Evolutionary conservation across 2,113 vertebrate species (phyloP).

Genomic region (Vanacampus margaritifer): DNA sequence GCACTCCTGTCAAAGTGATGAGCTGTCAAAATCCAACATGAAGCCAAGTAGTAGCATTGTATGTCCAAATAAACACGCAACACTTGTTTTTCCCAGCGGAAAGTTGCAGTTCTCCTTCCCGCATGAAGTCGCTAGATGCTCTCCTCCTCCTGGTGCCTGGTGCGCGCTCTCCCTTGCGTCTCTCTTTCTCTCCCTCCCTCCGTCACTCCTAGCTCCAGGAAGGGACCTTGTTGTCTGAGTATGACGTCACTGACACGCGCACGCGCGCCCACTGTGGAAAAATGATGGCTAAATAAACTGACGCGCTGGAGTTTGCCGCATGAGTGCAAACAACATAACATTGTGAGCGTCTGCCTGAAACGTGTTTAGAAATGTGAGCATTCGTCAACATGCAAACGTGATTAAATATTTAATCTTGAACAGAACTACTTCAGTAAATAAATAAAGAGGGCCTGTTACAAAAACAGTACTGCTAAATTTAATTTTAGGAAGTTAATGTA

Average conservation of each 20-base stretch:
- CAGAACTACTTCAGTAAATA: neutral
- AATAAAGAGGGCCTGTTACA: too few relatives aligned
- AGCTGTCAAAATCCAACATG: conserved; percentile 48
- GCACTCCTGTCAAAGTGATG: conserved; percentile 49
- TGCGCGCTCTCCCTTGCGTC: conserved; percentile 51
- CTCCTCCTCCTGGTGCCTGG: conserved; percentile 16
- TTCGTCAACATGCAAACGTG: neutral
- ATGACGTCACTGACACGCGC: conserved; percentile 60
- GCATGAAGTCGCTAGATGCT: conserved; percentile 44
- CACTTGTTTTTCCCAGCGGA: neutral
- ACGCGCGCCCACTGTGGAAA: neutral
- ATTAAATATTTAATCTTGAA: neutral
- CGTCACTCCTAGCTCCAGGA: conserved; percentile 41
- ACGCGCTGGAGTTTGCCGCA: neutral
- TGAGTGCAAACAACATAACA: neutral
- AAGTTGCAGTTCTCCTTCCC: conserved; percentile 7
- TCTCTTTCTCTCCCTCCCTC: conserved; percentile 52
- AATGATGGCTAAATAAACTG: neutral
- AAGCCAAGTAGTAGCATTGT: conserved; percentile 65
- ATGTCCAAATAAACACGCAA: conserved; percentile 44
- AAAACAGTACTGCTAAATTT: too few relatives aligned
- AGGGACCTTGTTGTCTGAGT: conserved; percentile 48
- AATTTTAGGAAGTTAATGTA: too few relatives aligned
- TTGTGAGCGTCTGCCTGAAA: neutral
- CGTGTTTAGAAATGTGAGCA: neutral